Evolutionary conservation across 2,113 vertebrate genomes (phyloP).

Genomic region (Perccottus glenii): DNA sequence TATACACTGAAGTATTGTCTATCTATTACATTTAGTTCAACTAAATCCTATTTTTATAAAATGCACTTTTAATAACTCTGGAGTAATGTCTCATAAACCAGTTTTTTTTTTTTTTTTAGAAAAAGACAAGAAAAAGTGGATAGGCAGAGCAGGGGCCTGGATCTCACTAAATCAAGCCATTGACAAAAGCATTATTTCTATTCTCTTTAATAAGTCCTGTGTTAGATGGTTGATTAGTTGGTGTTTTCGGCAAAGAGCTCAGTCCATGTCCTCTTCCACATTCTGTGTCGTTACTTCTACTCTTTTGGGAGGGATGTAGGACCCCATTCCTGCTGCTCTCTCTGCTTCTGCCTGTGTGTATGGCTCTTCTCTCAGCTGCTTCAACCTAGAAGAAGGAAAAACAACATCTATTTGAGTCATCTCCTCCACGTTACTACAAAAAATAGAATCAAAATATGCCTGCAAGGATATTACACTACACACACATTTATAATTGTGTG

Average conservation of each 20-base stretch:
- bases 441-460: too few relatives aligned
- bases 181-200: background rate
- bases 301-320: conserved; percentile 84
- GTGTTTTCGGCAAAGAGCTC: conserved; percentile 10
- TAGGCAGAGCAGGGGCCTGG: too few relatives aligned
- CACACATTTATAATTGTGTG: too few relatives aligned
- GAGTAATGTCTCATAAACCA: too few relatives aligned
- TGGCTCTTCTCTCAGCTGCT: conserved; percentile 87
- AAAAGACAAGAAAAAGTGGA: too few relatives aligned
- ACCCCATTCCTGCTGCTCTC: conserved; percentile 94
- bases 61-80: too few relatives aligned
- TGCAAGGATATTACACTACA: too few relatives aligned
- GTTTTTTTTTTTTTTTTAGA: too few relatives aligned
- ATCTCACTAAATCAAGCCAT: background rate
- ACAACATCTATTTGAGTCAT: background rate
- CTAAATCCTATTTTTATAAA: too few relatives aligned
- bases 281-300: conserved; percentile 87
- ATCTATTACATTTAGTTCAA: too few relatives aligned
- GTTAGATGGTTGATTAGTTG: conserved; percentile 17
- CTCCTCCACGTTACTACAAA: too few relatives aligned
- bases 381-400: conserved; percentile 79
- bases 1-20: too few relatives aligned
- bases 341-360: conserved; percentile 95
- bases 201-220: background rate
- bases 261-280: conserved; percentile 81